phyloP scores from a whole-genome alignment of 2,113 vertebrate species.

The Siniperca chuatsi region DNA sequence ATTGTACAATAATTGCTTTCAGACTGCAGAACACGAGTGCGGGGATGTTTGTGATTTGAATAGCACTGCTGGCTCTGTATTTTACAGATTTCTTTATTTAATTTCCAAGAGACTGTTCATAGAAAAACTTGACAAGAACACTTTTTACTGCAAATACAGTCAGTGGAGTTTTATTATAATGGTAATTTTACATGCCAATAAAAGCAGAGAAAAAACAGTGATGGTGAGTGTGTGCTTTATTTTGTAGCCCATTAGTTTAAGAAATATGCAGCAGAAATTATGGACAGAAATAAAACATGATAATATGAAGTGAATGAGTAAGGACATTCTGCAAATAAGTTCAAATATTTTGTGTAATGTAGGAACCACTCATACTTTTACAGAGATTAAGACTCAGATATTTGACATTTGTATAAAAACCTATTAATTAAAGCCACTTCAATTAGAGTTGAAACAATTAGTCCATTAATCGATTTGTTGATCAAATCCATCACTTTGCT shows the following conservation, averaged over 20 bases:
- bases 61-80: background rate
- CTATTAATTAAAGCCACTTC: no score
- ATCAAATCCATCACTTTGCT: background rate
- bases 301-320: background rate
- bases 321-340: background rate
- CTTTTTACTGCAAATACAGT: background rate
- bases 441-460: no score
- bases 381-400: background rate
- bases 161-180: background rate
- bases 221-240: background rate
- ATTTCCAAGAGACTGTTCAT: background rate
- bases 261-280: background rate
- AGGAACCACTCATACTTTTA: background rate
- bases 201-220: background rate
- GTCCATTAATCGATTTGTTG: no score
- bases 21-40: slow-evolving; percentile 19
- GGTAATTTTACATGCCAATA: slow-evolving; percentile 6
- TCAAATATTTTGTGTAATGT: background rate
- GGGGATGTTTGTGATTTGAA: background rate
- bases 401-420: background rate
- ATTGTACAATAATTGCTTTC: slow-evolving; percentile 59
- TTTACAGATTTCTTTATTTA: background rate
- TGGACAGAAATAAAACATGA: background rate
- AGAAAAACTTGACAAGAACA: background rate
- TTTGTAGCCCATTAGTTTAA: background rate